phyloP scores from a whole-genome alignment of 2,888 invertebrate species.

The Diaperis boleti region DNA sequence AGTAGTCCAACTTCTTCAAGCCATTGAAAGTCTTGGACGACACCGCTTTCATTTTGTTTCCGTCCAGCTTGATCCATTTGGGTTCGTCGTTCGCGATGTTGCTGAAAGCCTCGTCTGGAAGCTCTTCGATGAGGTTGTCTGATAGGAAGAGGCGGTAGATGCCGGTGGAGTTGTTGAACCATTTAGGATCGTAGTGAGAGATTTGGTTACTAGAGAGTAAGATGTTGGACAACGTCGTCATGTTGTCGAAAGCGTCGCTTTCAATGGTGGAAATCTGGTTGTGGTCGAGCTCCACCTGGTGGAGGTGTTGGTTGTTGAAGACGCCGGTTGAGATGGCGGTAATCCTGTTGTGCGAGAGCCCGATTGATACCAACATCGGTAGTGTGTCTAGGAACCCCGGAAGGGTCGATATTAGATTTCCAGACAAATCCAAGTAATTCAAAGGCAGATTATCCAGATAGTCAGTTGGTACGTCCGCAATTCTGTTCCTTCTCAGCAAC shows the following conservation, averaged over 20 bases:
- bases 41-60: constrained; percentile 11
- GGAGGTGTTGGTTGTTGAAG: background rate
- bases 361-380: background rate
- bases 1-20: background rate
- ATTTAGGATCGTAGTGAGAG: background rate
- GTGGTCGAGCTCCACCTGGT: background rate
- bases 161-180: constrained; percentile 12
- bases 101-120: constrained; percentile 17
- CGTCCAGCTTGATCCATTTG: background rate
- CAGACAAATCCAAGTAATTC: background rate
- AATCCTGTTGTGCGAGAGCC: background rate
- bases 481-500: background rate
- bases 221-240: constrained; percentile 2
- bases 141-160: constrained; percentile 1
- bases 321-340: background rate
- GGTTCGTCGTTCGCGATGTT: background rate
- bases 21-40: constrained; percentile 5
- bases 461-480: background rate
- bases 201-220: constrained; percentile 3
- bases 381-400: background rate
- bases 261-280: constrained; percentile 7
- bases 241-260: constrained; percentile 12
- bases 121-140: constrained; percentile 1
- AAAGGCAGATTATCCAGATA: background rate
- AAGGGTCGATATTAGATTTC: constrained; percentile 6